Evolutionary conservation across 2,797 vertebrate species (phyloP).

Genomic region (Poeciliopsis infans): DNA sequence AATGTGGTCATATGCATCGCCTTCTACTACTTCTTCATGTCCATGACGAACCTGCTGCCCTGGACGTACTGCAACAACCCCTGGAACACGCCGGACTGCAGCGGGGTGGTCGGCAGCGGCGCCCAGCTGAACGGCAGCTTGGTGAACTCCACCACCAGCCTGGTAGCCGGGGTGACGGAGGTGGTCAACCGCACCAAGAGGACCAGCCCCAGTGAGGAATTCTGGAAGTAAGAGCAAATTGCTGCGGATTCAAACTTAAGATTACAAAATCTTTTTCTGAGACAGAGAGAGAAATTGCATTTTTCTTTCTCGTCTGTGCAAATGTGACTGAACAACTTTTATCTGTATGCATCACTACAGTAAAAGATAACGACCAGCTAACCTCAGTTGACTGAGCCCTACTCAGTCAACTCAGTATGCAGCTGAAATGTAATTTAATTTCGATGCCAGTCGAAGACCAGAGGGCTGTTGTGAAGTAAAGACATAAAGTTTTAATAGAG

Average conservation of each 20-base stretch:
- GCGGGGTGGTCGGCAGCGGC: constrained; percentile 80
- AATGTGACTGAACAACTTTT: not conserved
- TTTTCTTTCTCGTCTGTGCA: not conserved
- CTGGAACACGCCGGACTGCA: constrained; percentile 93
- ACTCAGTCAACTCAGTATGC: too few relatives aligned
- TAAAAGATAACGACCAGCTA: not conserved
- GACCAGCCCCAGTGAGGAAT: constrained; percentile 98
- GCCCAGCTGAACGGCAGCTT: constrained; percentile 75
- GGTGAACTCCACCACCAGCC: constrained; percentile 62
- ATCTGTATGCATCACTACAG: not conserved
- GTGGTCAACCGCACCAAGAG: constrained; percentile 89
- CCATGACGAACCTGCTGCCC: constrained; percentile 95
- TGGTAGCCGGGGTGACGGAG: constrained; percentile 78
- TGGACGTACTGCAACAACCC: constrained; percentile 97
- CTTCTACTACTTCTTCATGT: constrained; percentile 99
- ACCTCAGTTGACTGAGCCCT: not conserved
- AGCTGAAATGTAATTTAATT: too few relatives aligned
- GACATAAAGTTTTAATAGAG: not conserved
- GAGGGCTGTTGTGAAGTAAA: not conserved
- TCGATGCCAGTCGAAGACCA: not conserved
- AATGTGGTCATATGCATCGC: constrained; percentile 98
- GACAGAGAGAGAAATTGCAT: not conserved
- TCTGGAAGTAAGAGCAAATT: constrained; percentile 90
- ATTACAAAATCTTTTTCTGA: too few relatives aligned
- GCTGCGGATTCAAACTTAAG: not conserved